A percentile compares a stretch with the other conserved stretches of the same genome.
phyloP scores from a whole-genome alignment of 2,888 invertebrate genomes.

The Heteropelma amictum region DNA sequence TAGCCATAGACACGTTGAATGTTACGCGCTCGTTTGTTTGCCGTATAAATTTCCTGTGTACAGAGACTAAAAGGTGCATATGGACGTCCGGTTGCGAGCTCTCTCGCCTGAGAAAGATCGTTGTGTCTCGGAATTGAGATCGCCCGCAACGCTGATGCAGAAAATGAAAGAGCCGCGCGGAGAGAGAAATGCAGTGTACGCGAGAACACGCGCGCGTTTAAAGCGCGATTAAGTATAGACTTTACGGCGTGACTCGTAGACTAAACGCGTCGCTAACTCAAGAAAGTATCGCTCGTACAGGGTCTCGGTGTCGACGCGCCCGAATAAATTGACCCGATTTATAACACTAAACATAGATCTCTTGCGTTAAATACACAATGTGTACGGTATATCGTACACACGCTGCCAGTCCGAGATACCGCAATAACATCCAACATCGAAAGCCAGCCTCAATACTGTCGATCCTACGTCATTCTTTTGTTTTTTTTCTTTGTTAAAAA shows the following conservation, averaged over 20 bases:
- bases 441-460: no score
- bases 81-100: conserved; percentile 44
- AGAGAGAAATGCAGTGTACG: background rate
- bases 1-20: background rate
- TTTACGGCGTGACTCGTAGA: conserved; percentile 38
- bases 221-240: conserved; percentile 42
- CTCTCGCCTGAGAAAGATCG: conserved; percentile 49
- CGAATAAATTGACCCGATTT: conserved; percentile 57
- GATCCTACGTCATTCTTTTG: no score
- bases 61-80: conserved; percentile 6
- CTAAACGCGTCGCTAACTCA: conserved; percentile 40
- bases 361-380: conserved; percentile 28
- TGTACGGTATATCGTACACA: background rate
- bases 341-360: conserved; percentile 53
- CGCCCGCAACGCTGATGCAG: background rate
- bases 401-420: conserved; percentile 10
- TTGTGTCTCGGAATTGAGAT: conserved; percentile 39
- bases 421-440: conserved; percentile 39
- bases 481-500: no score
- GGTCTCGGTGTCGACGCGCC: conserved; percentile 25
- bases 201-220: conserved; percentile 15
- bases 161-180: background rate
- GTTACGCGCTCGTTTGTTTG: background rate
- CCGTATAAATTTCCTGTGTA: conserved; percentile 10
- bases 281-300: conserved; percentile 42